A percentile compares a stretch with the other conserved stretches of the same genome.
Evolutionary conservation across 2,888 invertebrate genomes (phyloP).

Genomic region (Platerodrilus igneus): DNA sequence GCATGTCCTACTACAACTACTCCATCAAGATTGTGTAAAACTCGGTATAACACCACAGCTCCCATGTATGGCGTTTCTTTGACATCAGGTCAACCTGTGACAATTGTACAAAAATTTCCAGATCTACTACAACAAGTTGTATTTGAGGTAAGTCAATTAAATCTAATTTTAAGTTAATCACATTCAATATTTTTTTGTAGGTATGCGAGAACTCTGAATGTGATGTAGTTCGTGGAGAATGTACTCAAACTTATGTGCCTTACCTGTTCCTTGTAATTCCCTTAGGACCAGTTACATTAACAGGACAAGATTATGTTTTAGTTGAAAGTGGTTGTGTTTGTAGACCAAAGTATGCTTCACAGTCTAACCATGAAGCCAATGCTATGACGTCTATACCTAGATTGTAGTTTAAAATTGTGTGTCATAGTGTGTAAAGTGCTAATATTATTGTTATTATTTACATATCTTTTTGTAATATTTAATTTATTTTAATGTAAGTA

Average conservation of each 20-base stretch:
- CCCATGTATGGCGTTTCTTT: constrained; percentile 93
- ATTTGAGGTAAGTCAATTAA: constrained; percentile 88
- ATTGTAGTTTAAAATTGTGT: constrained; percentile 32
- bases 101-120: constrained; percentile 91
- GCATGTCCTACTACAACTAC: constrained; percentile 53
- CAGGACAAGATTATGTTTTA: constrained; percentile 91
- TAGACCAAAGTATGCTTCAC: constrained; percentile 52
- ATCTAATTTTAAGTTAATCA: constrained; percentile 11
- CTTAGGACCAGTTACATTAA: constrained; percentile 82
- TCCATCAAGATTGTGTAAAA: constrained; percentile 76
- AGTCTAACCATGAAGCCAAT: constrained; percentile 41
- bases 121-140: constrained; percentile 89
- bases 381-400: constrained; percentile 45
- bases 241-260: constrained; percentile 88
- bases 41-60: constrained; percentile 88
- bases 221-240: constrained; percentile 82
- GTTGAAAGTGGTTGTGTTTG: constrained; percentile 94
- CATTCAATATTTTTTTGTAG: too few relatives aligned
- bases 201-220: constrained; percentile 70
- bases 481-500: too few relatives aligned
- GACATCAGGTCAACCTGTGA: constrained; percentile 88
- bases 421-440: constrained; percentile 20
- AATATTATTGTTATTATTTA: constrained; percentile 21
- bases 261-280: constrained; percentile 89
- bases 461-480: too few relatives aligned